Evolutionary conservation across 2,888 invertebrate genomes (phyloP), one percentile per base, ranked within the genome.

Genomic region (Pachymerium ferrugineum): DNA sequence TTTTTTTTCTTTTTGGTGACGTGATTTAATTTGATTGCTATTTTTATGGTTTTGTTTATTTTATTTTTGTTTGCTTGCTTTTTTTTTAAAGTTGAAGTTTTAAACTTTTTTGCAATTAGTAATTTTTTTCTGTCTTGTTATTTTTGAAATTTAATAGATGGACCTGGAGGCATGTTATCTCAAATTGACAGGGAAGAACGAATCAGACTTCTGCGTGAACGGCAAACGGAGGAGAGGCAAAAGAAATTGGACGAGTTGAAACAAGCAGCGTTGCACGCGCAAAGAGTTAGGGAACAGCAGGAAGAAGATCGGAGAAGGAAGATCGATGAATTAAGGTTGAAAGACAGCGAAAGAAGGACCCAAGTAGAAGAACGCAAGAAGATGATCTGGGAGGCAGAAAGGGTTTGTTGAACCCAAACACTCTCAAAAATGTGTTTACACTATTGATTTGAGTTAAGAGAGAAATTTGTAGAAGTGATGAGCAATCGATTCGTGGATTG

Each of bases 321-420:
- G 78, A 89, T 93, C 81, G 93, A 93, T 77, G 93, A 94, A 80
- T 88, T 93, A 82, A 88, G 91, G 79, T 85, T 87, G 76, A 88
- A 88, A 77, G 94, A 94, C 82, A 71, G 74, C 25, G 80, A 80
- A 70, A 74, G 80, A 19, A 76, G 80, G 19, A 74, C 80, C 74
- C 86, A 88, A 86, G 94, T 94, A 77, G 94, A 94, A 85, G 94
- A 94, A 85, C 87, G 94, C 79, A 94, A 94, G 84, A 88, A 89
- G 79, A 89, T 91, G 81, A 93, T 94, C 84, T 90, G 90, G 87
- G 93, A 94, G 82, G 93, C 93, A 70, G 94, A 94, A 80, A 77
- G 76, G 76, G 78, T 78, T n/a, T 25, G 62, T 62, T 62, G 12
- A 16, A 8, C 19, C 6, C 8, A 62, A 62, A 62, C 10, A 62